Conservation (phyloP, 2,797 vertebrate species). For the Lateolabrax maculatus region DNA sequence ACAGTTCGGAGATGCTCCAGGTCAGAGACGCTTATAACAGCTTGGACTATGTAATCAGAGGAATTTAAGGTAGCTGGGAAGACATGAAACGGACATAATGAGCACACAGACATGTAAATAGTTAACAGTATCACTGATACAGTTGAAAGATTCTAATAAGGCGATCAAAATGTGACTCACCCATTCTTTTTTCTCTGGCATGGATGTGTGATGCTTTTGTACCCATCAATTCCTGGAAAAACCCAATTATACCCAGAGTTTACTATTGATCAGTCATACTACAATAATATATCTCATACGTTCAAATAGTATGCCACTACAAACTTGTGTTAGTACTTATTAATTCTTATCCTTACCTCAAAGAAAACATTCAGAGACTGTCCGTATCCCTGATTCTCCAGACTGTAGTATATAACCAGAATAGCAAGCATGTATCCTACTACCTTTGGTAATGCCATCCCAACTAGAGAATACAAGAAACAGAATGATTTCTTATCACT, state of each 20-base stretch:
- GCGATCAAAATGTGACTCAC: slow-evolving; percentile 42
- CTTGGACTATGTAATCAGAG: slow-evolving; percentile 35
- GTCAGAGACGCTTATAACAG: slow-evolving; percentile 41
- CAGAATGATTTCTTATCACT: not conserved
- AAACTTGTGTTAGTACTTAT: not conserved
- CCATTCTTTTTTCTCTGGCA: slow-evolving; percentile 43
- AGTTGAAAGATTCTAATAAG: too few relatives aligned
- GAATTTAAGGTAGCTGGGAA: slow-evolving; percentile 19
- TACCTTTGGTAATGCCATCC: slow-evolving; percentile 49
- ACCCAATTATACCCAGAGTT: not conserved
- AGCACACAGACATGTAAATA: not conserved
- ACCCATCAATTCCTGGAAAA: slow-evolving; percentile 20
- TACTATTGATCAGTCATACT: not conserved
- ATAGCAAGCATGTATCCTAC: slow-evolving; percentile 26
- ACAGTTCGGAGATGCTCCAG: not conserved
- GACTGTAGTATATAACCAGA: slow-evolving; percentile 37
- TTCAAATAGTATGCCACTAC: not conserved
- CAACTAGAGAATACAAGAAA: slow-evolving; percentile 24
- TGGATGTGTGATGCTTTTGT: slow-evolving; percentile 3
- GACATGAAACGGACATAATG: slow-evolving; percentile 10
- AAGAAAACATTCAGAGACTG: slow-evolving; percentile 4
- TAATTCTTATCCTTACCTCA: slow-evolving; percentile 27
- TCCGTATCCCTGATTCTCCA: slow-evolving; percentile 25
- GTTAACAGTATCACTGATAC: not conserved
- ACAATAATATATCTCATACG: not conserved